phyloP scores from a whole-genome alignment of 2,888 invertebrate genomes.

The Steinernema scapterisci region DNA sequence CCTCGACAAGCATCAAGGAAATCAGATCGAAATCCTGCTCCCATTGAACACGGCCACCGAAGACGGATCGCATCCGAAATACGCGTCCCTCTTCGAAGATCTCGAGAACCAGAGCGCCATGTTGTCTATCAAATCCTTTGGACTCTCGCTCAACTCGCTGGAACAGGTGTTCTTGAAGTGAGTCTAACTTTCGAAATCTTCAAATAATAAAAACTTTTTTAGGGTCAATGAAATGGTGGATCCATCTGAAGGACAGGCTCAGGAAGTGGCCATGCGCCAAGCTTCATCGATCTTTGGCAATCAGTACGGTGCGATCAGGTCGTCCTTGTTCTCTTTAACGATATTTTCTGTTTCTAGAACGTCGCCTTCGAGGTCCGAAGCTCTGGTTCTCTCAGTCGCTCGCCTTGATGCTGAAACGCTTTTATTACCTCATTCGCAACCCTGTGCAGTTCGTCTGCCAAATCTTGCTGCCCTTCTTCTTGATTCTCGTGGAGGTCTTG shows the following conservation, averaged over 20 bases:
- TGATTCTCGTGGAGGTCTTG: neutral
- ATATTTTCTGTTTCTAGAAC: neutral
- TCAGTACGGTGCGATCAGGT: neutral
- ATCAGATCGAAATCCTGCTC: constrained; percentile 48
- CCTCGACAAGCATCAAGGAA: constrained; percentile 39
- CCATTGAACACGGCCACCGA: neutral
- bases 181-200: neutral
- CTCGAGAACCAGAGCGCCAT: constrained; percentile 47
- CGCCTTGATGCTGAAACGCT: constrained; percentile 36
- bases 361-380: neutral
- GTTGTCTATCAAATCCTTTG: constrained; percentile 50
- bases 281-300: constrained; percentile 15
- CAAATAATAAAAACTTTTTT: neutral
- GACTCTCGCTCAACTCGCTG: constrained; percentile 58
- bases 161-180: constrained; percentile 62
- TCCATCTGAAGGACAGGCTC: constrained; percentile 33
- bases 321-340: neutral
- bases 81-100: constrained; percentile 46
- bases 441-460: constrained; percentile 34
- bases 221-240: constrained; percentile 53
- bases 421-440: constrained; percentile 35
- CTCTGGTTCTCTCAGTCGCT: constrained; percentile 29
- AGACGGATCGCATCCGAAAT: constrained; percentile 15
- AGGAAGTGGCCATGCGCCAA: constrained; percentile 18
- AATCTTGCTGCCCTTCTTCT: constrained; percentile 14